Conservation (phyloP, 2,797 vertebrate genomes). For the Peromyscus nudipes region DNA sequence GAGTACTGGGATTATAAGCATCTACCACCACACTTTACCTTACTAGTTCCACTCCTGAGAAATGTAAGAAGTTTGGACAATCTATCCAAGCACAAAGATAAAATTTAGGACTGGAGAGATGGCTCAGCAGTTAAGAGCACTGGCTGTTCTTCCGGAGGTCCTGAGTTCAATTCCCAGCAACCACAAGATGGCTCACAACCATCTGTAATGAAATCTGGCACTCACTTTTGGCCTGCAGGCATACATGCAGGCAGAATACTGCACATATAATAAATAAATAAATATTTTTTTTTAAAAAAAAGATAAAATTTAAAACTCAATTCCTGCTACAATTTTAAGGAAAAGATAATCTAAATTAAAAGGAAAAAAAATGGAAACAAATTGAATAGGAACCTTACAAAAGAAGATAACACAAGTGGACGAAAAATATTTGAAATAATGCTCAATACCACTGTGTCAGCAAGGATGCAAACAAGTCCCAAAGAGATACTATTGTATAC, state of each 20-base stretch:
- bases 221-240: no score
- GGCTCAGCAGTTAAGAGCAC: no score
- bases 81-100: background rate
- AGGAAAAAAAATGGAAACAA: constrained; percentile 6
- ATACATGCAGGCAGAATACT: no score
- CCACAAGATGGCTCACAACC: no score
- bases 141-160: no score
- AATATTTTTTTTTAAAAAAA: background rate
- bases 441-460: background rate
- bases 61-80: background rate
- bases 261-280: no score
- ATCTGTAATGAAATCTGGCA: no score
- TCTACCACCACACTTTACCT: background rate
- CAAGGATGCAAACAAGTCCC: background rate
- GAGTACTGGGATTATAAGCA: background rate
- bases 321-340: background rate
- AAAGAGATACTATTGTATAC: background rate
- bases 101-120: background rate
- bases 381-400: background rate
- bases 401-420: background rate
- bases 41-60: background rate
- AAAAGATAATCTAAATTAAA: constrained; percentile 17
- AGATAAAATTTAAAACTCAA: background rate
- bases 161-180: no score
- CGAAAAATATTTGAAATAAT: background rate